Conservation (phyloP, 2,888 invertebrate genomes). For the Cheilosia scutellata region DNA sequence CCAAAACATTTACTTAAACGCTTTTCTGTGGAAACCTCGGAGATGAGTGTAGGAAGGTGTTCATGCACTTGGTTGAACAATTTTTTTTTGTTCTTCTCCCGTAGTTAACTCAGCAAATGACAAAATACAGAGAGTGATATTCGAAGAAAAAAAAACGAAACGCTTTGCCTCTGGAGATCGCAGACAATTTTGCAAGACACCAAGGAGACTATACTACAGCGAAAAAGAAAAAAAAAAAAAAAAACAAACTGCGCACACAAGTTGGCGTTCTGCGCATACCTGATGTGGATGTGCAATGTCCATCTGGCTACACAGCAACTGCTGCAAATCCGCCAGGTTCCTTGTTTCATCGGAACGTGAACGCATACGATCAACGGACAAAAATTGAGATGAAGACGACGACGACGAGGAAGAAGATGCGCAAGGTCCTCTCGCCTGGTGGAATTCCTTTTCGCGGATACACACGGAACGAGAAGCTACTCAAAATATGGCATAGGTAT, state of each 20-base stretch:
- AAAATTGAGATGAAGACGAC: constrained; percentile 10
- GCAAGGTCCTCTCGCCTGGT: constrained; percentile 60
- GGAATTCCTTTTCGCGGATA: constrained; percentile 50
- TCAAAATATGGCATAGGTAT: constrained; percentile 73
- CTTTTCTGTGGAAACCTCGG: constrained; percentile 9
- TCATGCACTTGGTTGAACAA: constrained; percentile 23
- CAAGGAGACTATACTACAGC: constrained; percentile 58
- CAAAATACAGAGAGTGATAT: constrained; percentile 52
- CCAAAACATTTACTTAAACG: constrained; percentile 17
- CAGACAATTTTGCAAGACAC: constrained; percentile 68
- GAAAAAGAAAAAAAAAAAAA: neutral
- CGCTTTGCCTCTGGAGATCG: constrained; percentile 27
- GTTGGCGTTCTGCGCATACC: constrained; percentile 66
- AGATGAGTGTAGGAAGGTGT: constrained; percentile 33
- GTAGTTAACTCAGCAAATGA: constrained; percentile 54
- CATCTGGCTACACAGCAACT: constrained; percentile 69
- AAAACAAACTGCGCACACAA: constrained; percentile 44
- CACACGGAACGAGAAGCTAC: constrained; percentile 59
- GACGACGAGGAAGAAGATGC: constrained; percentile 32
- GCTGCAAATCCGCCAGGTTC: constrained; percentile 34
- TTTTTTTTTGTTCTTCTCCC: constrained; percentile 6
- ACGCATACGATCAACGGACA: constrained; percentile 26
- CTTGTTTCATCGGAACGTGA: constrained; percentile 13
- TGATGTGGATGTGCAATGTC: constrained; percentile 68
- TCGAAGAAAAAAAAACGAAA: constrained; percentile 16